Percentiles rank a stretch among this genome's conserved stretches.
Conservation (phyloP, 92 coral and sea anemone genomes). For the Epizoanthus stellaris region DNA sequence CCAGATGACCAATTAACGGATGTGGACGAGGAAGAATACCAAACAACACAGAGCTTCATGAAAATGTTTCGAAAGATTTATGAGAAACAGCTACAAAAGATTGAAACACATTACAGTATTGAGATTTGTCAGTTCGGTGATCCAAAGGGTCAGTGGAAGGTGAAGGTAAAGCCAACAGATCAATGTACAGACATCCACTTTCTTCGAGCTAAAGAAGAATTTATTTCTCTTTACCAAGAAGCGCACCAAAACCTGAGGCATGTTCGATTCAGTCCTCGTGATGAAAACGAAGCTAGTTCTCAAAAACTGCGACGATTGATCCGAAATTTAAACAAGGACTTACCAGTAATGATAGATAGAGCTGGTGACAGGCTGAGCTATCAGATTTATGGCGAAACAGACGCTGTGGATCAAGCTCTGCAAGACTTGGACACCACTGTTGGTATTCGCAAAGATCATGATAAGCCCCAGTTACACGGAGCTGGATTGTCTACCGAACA, state of each 20-base stretch:
- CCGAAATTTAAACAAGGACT: neutral
- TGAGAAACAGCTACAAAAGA: neutral
- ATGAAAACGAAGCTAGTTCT: neutral
- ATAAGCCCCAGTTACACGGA: neutral
- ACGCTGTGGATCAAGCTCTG: conserved; percentile 13
- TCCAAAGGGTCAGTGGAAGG: neutral
- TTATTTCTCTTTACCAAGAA: conserved; percentile 39
- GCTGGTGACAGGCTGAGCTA: neutral
- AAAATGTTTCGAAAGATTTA: conserved; percentile 1
- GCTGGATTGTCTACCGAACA: neutral
- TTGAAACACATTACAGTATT: neutral
- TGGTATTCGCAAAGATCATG: conserved; percentile 2
- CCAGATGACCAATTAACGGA: neutral
- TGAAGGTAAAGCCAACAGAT: neutral
- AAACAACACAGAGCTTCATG: conserved; percentile 19
- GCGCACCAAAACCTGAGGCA: neutral
- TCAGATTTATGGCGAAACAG: conserved; percentile 31
- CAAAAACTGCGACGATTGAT: neutral
- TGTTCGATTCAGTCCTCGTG: conserved; percentile 2
- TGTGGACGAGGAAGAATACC: neutral
- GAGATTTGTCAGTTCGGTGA: neutral
- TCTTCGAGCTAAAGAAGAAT: conserved; percentile 7
- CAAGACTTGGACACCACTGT: neutral
- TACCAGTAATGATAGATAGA: neutral
- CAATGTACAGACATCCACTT: neutral